Evolutionary conservation across 2,888 invertebrate species (phyloP).

Genomic region (Sesia apiformis): DNA sequence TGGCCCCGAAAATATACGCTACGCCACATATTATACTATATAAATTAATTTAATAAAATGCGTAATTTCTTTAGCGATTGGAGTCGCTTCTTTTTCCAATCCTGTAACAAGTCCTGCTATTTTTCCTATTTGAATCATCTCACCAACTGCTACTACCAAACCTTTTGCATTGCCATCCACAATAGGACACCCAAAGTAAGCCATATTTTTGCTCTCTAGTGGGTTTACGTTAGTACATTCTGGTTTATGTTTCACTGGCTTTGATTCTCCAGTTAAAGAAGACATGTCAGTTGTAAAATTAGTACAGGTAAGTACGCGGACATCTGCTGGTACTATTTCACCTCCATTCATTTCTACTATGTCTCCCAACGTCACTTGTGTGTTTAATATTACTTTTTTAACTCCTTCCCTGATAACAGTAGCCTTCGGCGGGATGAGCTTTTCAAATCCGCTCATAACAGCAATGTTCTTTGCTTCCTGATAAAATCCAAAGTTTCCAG

Average conservation of each 20-base stretch:
- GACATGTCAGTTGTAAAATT: constrained; percentile 72
- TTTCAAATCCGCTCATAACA: constrained; percentile 90
- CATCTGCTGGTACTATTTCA: constrained; percentile 90
- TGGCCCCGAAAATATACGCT: constrained; percentile 78
- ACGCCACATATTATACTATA: constrained; percentile 80
- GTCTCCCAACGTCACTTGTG: constrained; percentile 85
- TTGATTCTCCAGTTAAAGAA: constrained; percentile 84
- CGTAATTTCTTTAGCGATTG: constrained; percentile 84
- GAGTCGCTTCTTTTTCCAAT: constrained; percentile 79
- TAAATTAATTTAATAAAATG: constrained; percentile 83
- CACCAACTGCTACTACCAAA: constrained; percentile 78
- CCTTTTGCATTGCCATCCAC: constrained; percentile 81
- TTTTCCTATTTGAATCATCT: constrained; percentile 80
- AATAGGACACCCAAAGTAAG: constrained; percentile 86
- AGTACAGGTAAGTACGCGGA: constrained; percentile 76
- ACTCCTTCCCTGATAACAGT: constrained; percentile 80
- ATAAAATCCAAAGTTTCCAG: constrained; percentile 73
- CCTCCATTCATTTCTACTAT: constrained; percentile 87
- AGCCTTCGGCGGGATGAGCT: constrained; percentile 83
- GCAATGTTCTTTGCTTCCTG: constrained; percentile 79
- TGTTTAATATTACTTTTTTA: constrained; percentile 73
- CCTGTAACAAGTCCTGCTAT: constrained; percentile 80
- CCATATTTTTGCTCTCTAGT: constrained; percentile 85
- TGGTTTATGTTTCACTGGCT: constrained; percentile 76
- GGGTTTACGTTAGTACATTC: constrained; percentile 81